A percentile compares a stretch with the other conserved stretches of the same genome.
Conservation (phyloP, 2,113 vertebrate genomes). For the Ciconia boyciana region DNA sequence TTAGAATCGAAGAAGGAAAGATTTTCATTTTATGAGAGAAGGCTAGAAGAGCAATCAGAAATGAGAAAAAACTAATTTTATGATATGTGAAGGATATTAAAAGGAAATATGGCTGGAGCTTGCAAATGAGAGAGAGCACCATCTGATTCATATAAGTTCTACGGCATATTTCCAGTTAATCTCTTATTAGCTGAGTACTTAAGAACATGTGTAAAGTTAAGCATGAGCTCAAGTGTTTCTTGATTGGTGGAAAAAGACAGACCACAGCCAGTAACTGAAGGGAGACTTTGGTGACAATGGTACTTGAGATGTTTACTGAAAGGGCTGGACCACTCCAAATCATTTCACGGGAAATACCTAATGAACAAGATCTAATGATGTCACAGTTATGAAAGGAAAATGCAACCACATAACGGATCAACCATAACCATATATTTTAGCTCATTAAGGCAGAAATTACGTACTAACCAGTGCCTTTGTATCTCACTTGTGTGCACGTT, state of each 20-base stretch:
- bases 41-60: not conserved
- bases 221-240: not conserved
- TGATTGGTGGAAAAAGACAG: not conserved
- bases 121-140: not conserved
- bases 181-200: not conserved
- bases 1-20: not conserved
- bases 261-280: not conserved
- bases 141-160: not conserved
- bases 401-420: not conserved
- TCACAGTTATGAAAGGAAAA: not conserved
- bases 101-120: not conserved
- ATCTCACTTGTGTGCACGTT: not conserved
- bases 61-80: not conserved
- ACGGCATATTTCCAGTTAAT: not conserved
- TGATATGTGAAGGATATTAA: not conserved
- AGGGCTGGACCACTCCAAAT: not conserved
- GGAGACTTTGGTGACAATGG: fast-evolving
- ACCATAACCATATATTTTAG: not conserved
- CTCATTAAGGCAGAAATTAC: not conserved
- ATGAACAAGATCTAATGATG: not conserved
- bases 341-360: not conserved
- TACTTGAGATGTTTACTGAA: not conserved
- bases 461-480: not conserved
- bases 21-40: not conserved
- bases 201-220: not conserved